Conservation (phyloP, 2,797 vertebrate species). For the Scarus forsteni region DNA sequence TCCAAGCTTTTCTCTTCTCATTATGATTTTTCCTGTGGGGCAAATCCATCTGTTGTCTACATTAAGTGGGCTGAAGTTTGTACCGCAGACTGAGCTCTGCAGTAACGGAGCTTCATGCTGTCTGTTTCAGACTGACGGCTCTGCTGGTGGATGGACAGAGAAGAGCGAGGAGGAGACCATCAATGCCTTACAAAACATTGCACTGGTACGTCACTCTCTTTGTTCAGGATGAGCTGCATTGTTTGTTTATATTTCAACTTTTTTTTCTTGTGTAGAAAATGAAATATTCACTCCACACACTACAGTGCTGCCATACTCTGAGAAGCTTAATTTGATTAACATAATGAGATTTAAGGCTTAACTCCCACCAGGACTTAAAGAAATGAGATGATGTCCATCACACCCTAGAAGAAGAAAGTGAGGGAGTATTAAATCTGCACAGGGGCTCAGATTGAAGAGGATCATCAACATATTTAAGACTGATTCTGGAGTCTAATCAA, state of each 20-base stretch:
- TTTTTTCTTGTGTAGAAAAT: background rate
- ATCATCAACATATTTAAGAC: no score
- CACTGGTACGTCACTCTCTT: constrained; percentile 83
- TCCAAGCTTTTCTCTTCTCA: constrained; percentile 28
- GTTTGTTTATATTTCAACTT: background rate
- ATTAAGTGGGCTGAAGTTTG: constrained; percentile 26
- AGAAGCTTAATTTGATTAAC: background rate
- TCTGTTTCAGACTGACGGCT: constrained; percentile 84
- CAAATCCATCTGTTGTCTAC: constrained; percentile 27
- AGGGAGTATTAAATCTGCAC: background rate
- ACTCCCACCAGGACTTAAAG: background rate
- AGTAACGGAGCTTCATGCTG: background rate
- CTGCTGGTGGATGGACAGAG: constrained; percentile 80
- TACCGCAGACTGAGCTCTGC: background rate
- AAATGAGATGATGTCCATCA: background rate
- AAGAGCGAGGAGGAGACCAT: constrained; percentile 74
- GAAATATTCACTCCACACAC: background rate
- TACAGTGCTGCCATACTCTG: background rate
- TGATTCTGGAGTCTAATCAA: no score
- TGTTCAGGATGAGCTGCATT: background rate
- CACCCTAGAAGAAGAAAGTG: background rate
- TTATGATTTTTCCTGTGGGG: constrained; percentile 24
- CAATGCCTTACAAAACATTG: constrained; percentile 85
- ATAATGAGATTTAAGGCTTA: background rate
- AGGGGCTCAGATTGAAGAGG: no score